These are phyloP conservation scores for Bactericera cockerelli DNA, from an alignment of 1,140 invertebrate species.

Conservation along the genomic window DNA sequence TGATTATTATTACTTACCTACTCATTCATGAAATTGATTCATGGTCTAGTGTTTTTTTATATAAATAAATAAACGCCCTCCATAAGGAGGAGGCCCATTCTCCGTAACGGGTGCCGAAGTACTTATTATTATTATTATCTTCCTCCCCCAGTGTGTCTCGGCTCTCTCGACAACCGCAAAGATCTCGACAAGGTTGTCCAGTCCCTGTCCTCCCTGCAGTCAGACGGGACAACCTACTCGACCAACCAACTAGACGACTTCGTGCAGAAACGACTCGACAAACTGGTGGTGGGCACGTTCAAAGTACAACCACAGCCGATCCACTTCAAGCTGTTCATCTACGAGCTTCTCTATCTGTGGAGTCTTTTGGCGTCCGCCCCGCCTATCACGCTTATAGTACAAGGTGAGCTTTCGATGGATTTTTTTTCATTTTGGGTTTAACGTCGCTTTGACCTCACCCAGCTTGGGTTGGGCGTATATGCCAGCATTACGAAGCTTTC, in stretches of 20 bases:
- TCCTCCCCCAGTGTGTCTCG: not conserved
- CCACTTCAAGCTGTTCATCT: conserved; percentile 36
- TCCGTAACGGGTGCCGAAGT: too few species aligned
- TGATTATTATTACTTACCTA: too few species aligned
- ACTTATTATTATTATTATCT: too few species aligned
- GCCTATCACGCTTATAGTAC: conserved; percentile 11
- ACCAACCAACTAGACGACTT: conserved; percentile 9
- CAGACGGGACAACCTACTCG: not conserved
- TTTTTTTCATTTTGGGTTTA: not conserved
- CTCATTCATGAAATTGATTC: too few species aligned
- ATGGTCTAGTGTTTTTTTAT: too few species aligned
- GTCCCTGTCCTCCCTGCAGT: not conserved
- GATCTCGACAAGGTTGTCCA: not conserved
- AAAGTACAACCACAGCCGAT: conserved; percentile 5
- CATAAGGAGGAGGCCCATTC: too few species aligned
- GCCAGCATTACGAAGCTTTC: too few species aligned
- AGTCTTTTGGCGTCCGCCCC: conserved; percentile 45
- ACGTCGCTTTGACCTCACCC: not conserved
- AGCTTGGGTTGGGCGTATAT: too few species aligned
- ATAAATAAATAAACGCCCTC: too few species aligned
- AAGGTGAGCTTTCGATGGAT: conserved; percentile 14
- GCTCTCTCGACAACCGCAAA: not conserved
- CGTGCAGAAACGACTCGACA: conserved; percentile 6
- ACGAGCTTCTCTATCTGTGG: conserved; percentile 56
- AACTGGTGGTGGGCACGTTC: not conserved